Evolutionary conservation across 1,140 invertebrate genomes (phyloP), one percentile per base, ranked within the genome.

Genomic region (Cataglyphis hispanica): DNA sequence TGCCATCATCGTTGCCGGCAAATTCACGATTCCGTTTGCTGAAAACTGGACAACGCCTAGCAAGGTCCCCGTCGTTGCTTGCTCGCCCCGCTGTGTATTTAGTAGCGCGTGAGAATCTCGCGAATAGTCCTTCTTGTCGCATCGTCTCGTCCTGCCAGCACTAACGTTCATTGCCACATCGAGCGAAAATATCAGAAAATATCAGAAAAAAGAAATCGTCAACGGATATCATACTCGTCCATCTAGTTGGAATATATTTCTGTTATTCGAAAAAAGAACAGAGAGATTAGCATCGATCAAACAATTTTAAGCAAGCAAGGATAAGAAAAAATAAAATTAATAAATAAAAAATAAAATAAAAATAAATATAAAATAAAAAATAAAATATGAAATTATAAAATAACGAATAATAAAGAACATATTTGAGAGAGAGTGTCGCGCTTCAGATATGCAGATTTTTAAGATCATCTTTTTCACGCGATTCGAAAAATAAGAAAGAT

Each of bases 31-130:
- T 67, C 31, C 76, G 61, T 72, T 72, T 25, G 16, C 25, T 43
- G 34, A 60, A 72, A 72, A 81, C 66, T 60, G 53, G 66, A 72
- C 53, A 66, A 70, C 66, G 46, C 43, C 10, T 16, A 11, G 25
- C 34, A 69, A 70, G 70, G 58, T 70, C 53, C 31, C 27, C 66
- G 78, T 53, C 50, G 50, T 72, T 60, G 37, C 13, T 60, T 60
- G 19, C 37, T 72, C 76, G 46, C 53, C 46, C 46, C 2, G 78
- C 25, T 69, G 40, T 50, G 46, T 50, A 6, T 60, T 83, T 60
- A 74, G 19, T 40, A 43, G 78, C 78, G 78, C 67, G 67, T 74
- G 67, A 83, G 78, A 74, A 72, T 58, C 11, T 27, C 50, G 34
- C 66, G 34, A n/a, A 37, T 25, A 43, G 25, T n/a, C 70, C 22